Conservation (phyloP, 2,797 vertebrate genomes). For the Amniataba percoides region DNA sequence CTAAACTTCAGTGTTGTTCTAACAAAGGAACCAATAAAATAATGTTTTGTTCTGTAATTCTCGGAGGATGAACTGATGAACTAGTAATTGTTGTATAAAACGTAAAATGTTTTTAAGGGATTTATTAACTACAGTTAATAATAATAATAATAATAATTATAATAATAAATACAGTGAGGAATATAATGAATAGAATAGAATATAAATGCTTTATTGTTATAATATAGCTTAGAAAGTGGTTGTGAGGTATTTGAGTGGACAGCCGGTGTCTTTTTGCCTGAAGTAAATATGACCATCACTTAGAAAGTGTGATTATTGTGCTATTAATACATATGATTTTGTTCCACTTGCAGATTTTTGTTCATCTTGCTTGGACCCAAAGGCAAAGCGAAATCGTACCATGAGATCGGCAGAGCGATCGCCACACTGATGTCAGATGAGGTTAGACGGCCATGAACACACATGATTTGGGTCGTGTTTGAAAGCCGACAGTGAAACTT, state of each 20-base stretch:
- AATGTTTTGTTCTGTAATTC: background rate
- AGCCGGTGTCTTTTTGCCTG: background rate
- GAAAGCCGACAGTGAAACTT: background rate
- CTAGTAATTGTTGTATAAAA: background rate
- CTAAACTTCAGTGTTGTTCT: background rate
- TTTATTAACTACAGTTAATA: slow-evolving; percentile 2
- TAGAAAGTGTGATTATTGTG: background rate
- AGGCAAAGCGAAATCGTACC: slow-evolving; percentile 98
- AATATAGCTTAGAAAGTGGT: background rate
- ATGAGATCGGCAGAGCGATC: slow-evolving; percentile 97
- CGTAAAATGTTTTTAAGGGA: background rate
- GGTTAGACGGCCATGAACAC: slow-evolving; percentile 79
- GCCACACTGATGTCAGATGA: slow-evolving; percentile 99
- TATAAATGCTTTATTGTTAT: background rate
- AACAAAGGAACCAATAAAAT: slow-evolving; percentile 13
- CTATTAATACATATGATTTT: background rate
- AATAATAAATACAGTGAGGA: too few species aligned
- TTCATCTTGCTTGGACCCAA: slow-evolving; percentile 98
- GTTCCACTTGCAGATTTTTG: slow-evolving; percentile 88
- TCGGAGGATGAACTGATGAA: background rate
- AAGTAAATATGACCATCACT: background rate
- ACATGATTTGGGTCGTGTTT: background rate
- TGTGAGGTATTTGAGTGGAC: background rate
- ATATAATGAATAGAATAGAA: too few species aligned
- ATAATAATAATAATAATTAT: too few species aligned